phyloP scores from a whole-genome alignment of 2,113 vertebrate genomes.

The Butastur rufipennis region DNA sequence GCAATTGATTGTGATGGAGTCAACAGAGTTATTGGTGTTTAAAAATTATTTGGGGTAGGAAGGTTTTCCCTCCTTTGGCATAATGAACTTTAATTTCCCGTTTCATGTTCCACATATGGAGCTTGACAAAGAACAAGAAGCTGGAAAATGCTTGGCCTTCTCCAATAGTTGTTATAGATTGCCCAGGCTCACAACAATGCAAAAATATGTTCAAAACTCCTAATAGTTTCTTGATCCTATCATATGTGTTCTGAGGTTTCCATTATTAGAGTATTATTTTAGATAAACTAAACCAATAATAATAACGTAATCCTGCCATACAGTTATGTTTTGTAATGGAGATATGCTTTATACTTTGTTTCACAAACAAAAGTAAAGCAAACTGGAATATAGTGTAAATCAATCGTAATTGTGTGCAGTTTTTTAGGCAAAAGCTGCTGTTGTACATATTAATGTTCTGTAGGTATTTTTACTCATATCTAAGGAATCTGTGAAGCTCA shows the following conservation, averaged over 20 bases:
- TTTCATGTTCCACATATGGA: background rate
- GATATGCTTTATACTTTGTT: background rate
- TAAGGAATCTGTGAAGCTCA: background rate
- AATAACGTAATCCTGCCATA: background rate
- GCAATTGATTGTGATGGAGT: background rate
- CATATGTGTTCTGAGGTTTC: background rate
- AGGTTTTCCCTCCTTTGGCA: background rate
- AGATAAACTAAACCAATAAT: background rate
- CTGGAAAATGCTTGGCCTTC: background rate
- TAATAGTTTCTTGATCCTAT: background rate
- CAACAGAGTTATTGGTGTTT: background rate
- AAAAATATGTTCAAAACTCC: background rate
- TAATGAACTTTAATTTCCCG: background rate
- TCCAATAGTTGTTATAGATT: background rate
- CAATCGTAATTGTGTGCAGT: fast-evolving
- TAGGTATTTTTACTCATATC: background rate
- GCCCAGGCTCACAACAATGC: background rate
- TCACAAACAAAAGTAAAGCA: background rate
- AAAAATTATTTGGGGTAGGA: background rate
- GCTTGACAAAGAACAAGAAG: background rate
- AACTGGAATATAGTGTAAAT: background rate
- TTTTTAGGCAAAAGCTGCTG: background rate
- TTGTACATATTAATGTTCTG: background rate
- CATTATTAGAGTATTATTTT: background rate
- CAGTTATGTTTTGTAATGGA: background rate